Conservation (phyloP, 2,888 invertebrate species). For the Seira ritae region DNA sequence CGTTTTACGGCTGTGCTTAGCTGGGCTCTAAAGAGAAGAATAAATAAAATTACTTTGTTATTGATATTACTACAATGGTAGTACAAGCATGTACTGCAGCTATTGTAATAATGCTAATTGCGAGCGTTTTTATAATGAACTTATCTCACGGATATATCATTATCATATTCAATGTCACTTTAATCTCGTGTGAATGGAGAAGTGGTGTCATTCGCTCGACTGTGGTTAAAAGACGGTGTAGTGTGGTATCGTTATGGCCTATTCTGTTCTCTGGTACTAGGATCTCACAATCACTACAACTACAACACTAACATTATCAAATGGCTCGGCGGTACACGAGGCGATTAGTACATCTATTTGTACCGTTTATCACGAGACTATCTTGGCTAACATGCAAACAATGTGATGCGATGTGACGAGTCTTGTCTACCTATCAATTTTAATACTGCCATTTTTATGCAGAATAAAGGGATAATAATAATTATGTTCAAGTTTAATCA, state of each 20-base stretch:
- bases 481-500: neutral
- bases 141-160: conserved; percentile 51
- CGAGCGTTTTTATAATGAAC: conserved; percentile 27
- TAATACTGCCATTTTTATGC: neutral
- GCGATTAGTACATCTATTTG: neutral
- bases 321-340: neutral
- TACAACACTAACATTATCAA: neutral
- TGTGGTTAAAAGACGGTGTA: neutral
- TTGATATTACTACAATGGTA: neutral
- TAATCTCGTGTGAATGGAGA: conserved; percentile 22
- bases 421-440: no score
- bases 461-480: neutral
- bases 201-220: neutral
- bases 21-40: neutral
- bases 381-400: neutral
- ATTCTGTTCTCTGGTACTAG: neutral
- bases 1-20: neutral
- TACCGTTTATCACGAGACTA: neutral
- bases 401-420: neutral
- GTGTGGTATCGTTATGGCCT: no score
- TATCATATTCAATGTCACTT: conserved; percentile 56
- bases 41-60: neutral
- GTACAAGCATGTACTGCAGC: conserved; percentile 18
- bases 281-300: neutral
- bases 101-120: conserved; percentile 36